Percentiles rank a stretch among this genome's conserved stretches.
phyloP scores from a whole-genome alignment of 2,888 invertebrate genomes.

The Tinea semifulvella region DNA sequence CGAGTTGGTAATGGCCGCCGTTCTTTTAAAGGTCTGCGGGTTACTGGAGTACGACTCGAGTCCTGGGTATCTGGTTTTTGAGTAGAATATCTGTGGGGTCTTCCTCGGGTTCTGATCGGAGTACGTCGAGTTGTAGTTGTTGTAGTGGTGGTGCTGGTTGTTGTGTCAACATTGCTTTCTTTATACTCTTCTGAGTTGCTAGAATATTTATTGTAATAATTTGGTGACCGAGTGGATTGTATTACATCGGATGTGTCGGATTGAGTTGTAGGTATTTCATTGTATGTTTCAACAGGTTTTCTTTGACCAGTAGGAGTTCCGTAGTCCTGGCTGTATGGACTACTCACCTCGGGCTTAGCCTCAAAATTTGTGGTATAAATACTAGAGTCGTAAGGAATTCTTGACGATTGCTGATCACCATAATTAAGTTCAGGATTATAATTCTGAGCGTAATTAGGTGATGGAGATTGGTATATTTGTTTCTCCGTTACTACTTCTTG shows the following conservation, averaged over 20 bases:
- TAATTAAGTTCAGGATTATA: slow-evolving; percentile 54
- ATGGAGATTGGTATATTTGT: slow-evolving; percentile 33
- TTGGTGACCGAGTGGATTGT: slow-evolving; percentile 30
- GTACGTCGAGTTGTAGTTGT: slow-evolving; percentile 41
- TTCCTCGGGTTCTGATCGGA: slow-evolving; percentile 39
- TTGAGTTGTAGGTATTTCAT: slow-evolving; percentile 27
- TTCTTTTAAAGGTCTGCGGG: slow-evolving; percentile 61
- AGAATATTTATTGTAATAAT: slow-evolving; percentile 36
- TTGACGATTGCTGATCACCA: slow-evolving; percentile 37
- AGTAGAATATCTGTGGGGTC: slow-evolving; percentile 46
- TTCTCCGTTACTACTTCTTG: slow-evolving; percentile 34
- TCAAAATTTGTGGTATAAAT: slow-evolving; percentile 35
- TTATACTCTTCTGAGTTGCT: slow-evolving; percentile 30
- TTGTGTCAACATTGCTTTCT: slow-evolving; percentile 23
- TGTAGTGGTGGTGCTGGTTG: slow-evolving; percentile 36
- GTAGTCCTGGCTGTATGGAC: slow-evolving; percentile 11
- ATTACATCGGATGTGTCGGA: slow-evolving; percentile 22
- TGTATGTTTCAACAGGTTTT: slow-evolving; percentile 28
- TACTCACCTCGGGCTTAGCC: slow-evolving; percentile 15
- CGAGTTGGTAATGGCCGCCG: slow-evolving; percentile 51
- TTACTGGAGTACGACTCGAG: slow-evolving; percentile 42
- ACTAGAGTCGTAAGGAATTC: slow-evolving; percentile 39
- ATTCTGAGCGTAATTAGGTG: slow-evolving; percentile 42
- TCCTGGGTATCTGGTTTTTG: slow-evolving; percentile 49
- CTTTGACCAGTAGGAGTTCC: slow-evolving; percentile 30